Percentiles rank a stretch among this genome's conserved stretches.
These are phyloP conservation scores for Lepidostoma basale DNA, from an alignment of 1,140 invertebrate species.

Conservation along the genomic window DNA sequence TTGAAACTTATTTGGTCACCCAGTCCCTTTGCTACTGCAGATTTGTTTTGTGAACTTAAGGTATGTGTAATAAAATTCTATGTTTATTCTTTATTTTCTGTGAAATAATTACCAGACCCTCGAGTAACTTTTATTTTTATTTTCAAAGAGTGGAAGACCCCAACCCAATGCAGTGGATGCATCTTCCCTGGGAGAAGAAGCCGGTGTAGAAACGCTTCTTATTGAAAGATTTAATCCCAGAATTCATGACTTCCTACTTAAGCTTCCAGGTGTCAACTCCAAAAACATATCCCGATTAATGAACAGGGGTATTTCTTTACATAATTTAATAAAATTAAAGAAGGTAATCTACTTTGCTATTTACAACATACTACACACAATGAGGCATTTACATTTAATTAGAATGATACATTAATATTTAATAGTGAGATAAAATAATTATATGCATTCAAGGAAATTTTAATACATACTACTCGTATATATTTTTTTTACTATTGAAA, in stretches of 20 bases:
- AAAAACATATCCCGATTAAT: slow-evolving; percentile 84
- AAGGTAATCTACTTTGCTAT: slow-evolving; percentile 57
- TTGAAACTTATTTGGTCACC: slow-evolving; percentile 94
- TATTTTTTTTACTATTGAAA: slow-evolving; percentile 8
- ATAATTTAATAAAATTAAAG: slow-evolving; percentile 65
- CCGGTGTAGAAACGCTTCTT: slow-evolving; percentile 63
- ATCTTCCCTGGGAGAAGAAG: slow-evolving; percentile 68
- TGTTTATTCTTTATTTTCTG: background rate
- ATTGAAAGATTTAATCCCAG: slow-evolving; percentile 76
- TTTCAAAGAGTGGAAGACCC: slow-evolving; percentile 72
- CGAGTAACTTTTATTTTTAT: slow-evolving; percentile 39
- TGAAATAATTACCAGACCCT: background rate
- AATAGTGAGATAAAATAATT: no score
- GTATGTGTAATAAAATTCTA: slow-evolving; percentile 52
- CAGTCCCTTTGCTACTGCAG: slow-evolving; percentile 91
- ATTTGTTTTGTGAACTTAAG: slow-evolving; percentile 91
- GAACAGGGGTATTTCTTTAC: slow-evolving; percentile 78
- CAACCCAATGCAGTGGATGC: slow-evolving; percentile 79
- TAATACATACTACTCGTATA: no score
- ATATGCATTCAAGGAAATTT: background rate
- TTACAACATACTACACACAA: background rate
- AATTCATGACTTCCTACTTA: slow-evolving; percentile 86
- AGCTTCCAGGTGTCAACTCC: slow-evolving; percentile 87
- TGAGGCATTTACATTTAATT: background rate
- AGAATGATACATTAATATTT: background rate